Conservation (phyloP, 2,797 vertebrate species). For the Gobio occitaniae region DNA sequence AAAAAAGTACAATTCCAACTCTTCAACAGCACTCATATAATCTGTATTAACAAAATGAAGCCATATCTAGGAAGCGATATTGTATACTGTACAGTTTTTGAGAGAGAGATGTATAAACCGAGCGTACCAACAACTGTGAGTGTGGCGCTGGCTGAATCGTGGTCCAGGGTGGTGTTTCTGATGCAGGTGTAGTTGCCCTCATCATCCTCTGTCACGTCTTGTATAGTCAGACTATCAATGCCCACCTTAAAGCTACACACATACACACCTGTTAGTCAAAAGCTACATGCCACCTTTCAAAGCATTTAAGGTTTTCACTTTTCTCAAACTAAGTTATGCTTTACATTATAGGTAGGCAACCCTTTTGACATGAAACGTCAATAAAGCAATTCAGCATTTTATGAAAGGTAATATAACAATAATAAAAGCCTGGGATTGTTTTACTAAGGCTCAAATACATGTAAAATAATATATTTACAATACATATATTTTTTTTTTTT, state of each 20-base stretch:
- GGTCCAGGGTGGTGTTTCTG: constrained; percentile 93
- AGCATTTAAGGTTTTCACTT: not conserved
- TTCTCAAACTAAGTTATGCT: not conserved
- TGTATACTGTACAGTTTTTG: not conserved
- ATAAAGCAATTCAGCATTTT: no score
- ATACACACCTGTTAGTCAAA: not conserved
- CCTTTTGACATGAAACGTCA: not conserved
- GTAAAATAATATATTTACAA: no score
- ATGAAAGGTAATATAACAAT: no score
- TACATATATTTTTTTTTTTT: no score
- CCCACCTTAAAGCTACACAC: constrained; percentile 84
- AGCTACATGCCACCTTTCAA: not conserved
- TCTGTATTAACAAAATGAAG: not conserved
- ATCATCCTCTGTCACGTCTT: constrained; percentile 85
- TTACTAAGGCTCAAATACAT: no score
- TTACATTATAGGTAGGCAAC: not conserved
- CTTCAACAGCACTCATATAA: not conserved
- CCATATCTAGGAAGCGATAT: not conserved
- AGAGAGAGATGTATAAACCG: not conserved
- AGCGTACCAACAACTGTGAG: constrained; percentile 92
- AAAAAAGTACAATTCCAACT: constrained; percentile 1
- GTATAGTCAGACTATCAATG: constrained; percentile 86
- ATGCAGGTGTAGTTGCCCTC: constrained; percentile 92
- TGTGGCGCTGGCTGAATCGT: constrained; percentile 90
- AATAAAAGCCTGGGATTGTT: no score